Conservation (phyloP, 2,888 invertebrate species). For the Tubiluchus corallicola region DNA sequence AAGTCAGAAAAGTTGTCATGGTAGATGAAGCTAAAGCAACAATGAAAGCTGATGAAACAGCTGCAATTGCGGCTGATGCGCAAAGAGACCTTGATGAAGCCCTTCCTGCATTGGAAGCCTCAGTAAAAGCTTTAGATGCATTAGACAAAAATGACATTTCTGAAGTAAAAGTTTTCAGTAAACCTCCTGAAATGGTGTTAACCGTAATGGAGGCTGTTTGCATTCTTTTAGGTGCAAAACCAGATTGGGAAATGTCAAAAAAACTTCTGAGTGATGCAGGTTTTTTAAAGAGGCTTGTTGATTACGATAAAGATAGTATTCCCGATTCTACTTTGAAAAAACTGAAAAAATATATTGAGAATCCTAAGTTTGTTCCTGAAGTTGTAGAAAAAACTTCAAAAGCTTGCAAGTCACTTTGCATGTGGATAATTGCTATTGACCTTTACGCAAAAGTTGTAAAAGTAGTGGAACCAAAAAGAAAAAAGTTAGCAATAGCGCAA, state of each 20-base stretch:
- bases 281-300: constrained; percentile 58
- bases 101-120: constrained; percentile 64
- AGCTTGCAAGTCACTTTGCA: constrained; percentile 72
- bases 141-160: constrained; percentile 77
- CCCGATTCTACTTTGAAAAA: constrained; percentile 53
- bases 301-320: constrained; percentile 72
- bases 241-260: constrained; percentile 71
- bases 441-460: constrained; percentile 67
- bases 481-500: constrained; percentile 49
- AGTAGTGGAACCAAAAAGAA: constrained; percentile 69
- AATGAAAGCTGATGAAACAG: constrained; percentile 64
- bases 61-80: constrained; percentile 53
- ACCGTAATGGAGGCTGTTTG: constrained; percentile 85
- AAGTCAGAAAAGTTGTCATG: constrained; percentile 52
- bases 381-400: constrained; percentile 48
- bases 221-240: constrained; percentile 55
- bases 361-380: constrained; percentile 68
- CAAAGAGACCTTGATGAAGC: constrained; percentile 65
- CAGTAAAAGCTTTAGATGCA: constrained; percentile 59
- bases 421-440: constrained; percentile 82
- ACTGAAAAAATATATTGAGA: constrained; percentile 56
- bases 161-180: constrained; percentile 68
- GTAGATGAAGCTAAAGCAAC: constrained; percentile 66
- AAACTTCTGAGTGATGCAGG: constrained; percentile 56
- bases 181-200: constrained; percentile 64